Evolutionary conservation across 1,140 invertebrate genomes (phyloP).

Genomic region (Drosophila repletoides): DNA sequence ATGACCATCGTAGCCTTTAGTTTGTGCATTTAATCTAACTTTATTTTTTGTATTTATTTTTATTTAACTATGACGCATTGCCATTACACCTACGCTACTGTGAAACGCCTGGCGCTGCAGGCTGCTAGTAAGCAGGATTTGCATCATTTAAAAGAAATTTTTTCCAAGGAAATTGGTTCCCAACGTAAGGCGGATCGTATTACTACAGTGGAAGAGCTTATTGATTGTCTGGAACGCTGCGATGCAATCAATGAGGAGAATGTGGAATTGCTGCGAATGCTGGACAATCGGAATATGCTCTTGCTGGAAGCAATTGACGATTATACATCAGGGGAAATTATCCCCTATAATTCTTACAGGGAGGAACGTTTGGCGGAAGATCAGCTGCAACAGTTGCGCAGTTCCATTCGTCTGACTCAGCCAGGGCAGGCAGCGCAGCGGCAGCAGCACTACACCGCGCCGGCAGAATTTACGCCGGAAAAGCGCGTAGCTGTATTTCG

Average conservation of each 20-base stretch:
- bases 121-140: constrained; percentile 23
- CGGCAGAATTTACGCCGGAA: constrained; percentile 47
- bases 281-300: background rate
- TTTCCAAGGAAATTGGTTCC: constrained; percentile 50
- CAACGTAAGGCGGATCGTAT: constrained; percentile 46
- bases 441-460: background rate
- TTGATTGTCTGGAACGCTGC: constrained; percentile 59
- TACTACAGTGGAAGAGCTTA: constrained; percentile 38
- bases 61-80: background rate
- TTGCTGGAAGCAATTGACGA: constrained; percentile 25
- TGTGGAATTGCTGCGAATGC: constrained; percentile 37
- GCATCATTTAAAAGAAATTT: constrained; percentile 42
- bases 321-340: constrained; percentile 27
- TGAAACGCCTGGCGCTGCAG: constrained; percentile 49
- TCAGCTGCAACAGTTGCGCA: constrained; percentile 39
- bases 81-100: constrained; percentile 46
- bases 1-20: too few relatives aligned
- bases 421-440: background rate
- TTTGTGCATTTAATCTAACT: background rate
- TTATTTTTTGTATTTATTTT: background rate
- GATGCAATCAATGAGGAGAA: constrained; percentile 52
- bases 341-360: constrained; percentile 37
- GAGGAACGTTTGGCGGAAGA: constrained; percentile 60
- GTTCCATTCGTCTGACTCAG: too few relatives aligned
- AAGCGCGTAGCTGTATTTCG: constrained; percentile 65